phyloP scores from a whole-genome alignment of 2,888 invertebrate species.

The Dicranocentrus wangi region DNA sequence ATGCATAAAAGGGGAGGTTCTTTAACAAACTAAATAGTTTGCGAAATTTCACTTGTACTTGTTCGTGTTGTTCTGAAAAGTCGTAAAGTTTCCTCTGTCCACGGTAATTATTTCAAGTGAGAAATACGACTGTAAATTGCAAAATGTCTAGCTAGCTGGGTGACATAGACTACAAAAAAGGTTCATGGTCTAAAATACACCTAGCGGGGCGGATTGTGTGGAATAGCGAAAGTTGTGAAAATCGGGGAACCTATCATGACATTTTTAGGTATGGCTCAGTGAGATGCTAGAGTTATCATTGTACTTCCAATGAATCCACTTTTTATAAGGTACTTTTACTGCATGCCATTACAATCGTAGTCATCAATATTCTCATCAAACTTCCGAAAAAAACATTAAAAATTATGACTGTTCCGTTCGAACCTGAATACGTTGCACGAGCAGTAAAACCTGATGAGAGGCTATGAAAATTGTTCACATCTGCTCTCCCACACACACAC shows the following conservation, averaged over 20 bases:
- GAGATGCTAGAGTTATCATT: neutral
- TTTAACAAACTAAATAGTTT: neutral
- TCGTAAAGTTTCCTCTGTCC: constrained; percentile 16
- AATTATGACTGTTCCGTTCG: neutral
- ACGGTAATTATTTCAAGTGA: constrained; percentile 31
- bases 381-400: constrained; percentile 3
- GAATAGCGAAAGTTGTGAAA: constrained; percentile 11
- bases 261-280: too few species aligned
- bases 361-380: constrained; percentile 26
- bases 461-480: constrained; percentile 19
- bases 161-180: neutral
- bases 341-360: constrained; percentile 6
- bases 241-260: constrained; percentile 15
- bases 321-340: constrained; percentile 11
- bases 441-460: constrained; percentile 12
- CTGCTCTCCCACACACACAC: constrained; percentile 8
- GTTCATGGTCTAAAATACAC: neutral
- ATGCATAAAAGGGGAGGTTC: constrained; percentile 23
- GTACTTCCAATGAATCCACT: neutral
- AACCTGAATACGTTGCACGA: neutral
- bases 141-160: neutral
- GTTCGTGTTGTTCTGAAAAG: constrained; percentile 26
- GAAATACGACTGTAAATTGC: constrained; percentile 22
- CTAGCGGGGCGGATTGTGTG: neutral
- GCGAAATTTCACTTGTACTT: constrained; percentile 5